Base-by-base conservation (phyloP, 2,888 invertebrate genomes). In the Lissonota sp. region DNA sequence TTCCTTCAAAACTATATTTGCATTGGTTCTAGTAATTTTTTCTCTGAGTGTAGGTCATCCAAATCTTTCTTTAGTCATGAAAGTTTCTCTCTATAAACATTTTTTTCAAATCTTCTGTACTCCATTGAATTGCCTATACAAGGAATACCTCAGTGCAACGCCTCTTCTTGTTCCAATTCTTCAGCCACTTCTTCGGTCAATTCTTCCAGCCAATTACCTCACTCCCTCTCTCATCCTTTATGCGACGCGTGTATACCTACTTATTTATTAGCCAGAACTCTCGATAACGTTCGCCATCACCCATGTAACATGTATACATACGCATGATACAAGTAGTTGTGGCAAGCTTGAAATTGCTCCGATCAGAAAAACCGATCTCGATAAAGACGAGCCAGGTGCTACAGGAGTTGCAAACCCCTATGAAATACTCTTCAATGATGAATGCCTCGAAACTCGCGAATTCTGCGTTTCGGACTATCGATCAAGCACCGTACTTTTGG, bases 391-490 rank as follows among this genome's bases (percentile, higher is more conserved):
- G 76, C 82, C 82, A 82, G 82, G 82, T 82, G 82, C 77, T 51
- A 16, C 71, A 63, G 16, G 7, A 26, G 14, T 39, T 58, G 12
- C 75, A 53, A 60, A 51, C 53, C 44, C 60, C 10, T 40, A 42
- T 4, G 51, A 14, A 12, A 40, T 26, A 57, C 3, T 8, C 84
- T 77, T 83, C 80, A 73, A 85, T 90, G 91, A 91, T 91, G 86
- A 88, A 91, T 90, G 88, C 84, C 85, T 84, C 82, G 79, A 72
- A 85, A 26, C 26, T 84, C 84, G 79, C 74, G 84, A 87, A 87
- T 88, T 91, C 90, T 89, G 86, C 89, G 88, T 83, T 87, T 74
- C 85, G 79, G 88, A 88, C 88, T 88, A 88, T 87, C 87, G 89
- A 88, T 90, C 90, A 90, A 88, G 85, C 84, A 84, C 51, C 37